Evolutionary conservation across 2,888 invertebrate species (phyloP).

Genomic region (Drosophila parthenogenetica): DNA sequence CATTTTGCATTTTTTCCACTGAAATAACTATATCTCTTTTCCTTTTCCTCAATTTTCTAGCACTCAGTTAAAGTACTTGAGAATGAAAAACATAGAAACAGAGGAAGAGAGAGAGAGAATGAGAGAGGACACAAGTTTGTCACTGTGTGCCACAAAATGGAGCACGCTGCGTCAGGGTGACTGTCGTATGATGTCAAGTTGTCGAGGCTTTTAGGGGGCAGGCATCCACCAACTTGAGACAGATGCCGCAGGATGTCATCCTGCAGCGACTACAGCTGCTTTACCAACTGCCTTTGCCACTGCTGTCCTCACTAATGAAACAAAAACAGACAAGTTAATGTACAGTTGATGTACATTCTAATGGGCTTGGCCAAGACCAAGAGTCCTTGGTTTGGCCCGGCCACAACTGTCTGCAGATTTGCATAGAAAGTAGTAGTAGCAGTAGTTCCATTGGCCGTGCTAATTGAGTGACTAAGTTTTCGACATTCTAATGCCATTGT

Average conservation of each 20-base stretch:
- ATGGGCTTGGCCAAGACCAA: constrained; percentile 49
- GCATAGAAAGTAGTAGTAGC: constrained; percentile 65
- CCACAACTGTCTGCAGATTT: constrained; percentile 63
- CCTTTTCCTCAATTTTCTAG: background rate
- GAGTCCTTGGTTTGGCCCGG: constrained; percentile 16
- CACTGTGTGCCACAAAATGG: constrained; percentile 15
- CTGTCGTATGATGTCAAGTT: constrained; percentile 67
- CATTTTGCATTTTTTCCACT: background rate
- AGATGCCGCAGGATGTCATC: constrained; percentile 66
- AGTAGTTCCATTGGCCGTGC: constrained; percentile 45
- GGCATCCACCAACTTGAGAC: constrained; percentile 55
- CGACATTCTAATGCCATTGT: constrained; percentile 80
- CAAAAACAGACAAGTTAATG: constrained; percentile 81
- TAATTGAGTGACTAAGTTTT: constrained; percentile 80
- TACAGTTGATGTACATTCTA: constrained; percentile 79
- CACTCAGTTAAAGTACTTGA: constrained; percentile 11
- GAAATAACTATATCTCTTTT: background rate
- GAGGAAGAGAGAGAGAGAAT: background rate
- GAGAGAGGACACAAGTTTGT: background rate
- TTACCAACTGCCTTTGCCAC: constrained; percentile 15
- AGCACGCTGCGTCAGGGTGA: constrained; percentile 20
- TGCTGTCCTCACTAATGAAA: constrained; percentile 71
- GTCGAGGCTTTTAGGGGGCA: constrained; percentile 48
- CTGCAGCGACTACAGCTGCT: constrained; percentile 16
- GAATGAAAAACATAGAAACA: background rate